These are phyloP conservation scores for Lipophrys pholis DNA, from an alignment of 2,113 vertebrate species.

Conservation along the genomic window DNA sequence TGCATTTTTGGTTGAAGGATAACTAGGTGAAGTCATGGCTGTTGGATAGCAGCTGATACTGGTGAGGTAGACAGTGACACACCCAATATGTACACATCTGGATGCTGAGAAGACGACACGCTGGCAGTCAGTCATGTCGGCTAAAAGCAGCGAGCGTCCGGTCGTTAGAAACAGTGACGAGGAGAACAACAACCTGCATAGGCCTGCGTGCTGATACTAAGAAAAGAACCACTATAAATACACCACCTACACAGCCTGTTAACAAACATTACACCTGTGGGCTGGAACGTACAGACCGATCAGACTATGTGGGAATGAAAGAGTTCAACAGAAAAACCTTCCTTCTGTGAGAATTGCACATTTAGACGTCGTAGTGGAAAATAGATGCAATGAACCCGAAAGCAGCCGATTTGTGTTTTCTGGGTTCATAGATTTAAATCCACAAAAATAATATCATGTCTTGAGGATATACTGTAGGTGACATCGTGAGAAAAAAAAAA, in stretches of 20 bases:
- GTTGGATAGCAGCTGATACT: constrained; percentile 80
- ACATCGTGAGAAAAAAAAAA: constrained; percentile 19
- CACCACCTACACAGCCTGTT: constrained; percentile 63
- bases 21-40: constrained; percentile 77
- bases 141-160: constrained; percentile 41
- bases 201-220: constrained; percentile 47
- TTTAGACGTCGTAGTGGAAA: constrained; percentile 23
- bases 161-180: constrained; percentile 47
- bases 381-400: constrained; percentile 29
- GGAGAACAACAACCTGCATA: constrained; percentile 62
- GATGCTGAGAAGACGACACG: constrained; percentile 56
- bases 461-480: constrained; percentile 34
- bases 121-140: constrained; percentile 49
- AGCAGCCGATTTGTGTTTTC: constrained; percentile 8
- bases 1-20: constrained; percentile 76
- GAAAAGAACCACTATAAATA: constrained; percentile 61
- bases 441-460: constrained; percentile 23
- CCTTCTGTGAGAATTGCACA: constrained; percentile 29
- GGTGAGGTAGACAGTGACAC: constrained; percentile 86
- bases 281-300: constrained; percentile 43
- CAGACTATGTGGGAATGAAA: constrained; percentile 27
- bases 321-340: constrained; percentile 44
- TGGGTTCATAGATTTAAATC: constrained; percentile 23
- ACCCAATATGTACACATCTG: constrained; percentile 74
- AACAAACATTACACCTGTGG: constrained; percentile 55